phyloP scores from a whole-genome alignment of 2,797 vertebrate species.

The Podarcis lilfordi region DNA sequence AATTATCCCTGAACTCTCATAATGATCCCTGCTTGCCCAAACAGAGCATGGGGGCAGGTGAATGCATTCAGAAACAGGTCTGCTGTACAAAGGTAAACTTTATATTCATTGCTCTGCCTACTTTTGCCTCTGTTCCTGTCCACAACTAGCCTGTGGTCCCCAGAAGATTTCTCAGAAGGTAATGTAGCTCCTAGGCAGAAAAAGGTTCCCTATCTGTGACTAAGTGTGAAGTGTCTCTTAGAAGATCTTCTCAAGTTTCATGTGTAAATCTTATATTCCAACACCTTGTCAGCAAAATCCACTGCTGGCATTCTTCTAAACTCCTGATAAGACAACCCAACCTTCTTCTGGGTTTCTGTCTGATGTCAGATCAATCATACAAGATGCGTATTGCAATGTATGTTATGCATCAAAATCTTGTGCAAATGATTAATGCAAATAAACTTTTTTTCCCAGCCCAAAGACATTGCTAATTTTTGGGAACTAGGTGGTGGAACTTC shows the following conservation, averaged over 20 bases:
- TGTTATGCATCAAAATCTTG: background rate
- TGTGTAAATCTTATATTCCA: background rate
- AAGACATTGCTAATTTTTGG: constrained; percentile 95
- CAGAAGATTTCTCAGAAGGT: too few relatives aligned
- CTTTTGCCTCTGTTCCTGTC: too few relatives aligned
- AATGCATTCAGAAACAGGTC: too few relatives aligned
- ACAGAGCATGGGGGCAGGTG: too few relatives aligned
- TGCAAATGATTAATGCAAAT: constrained; percentile 12
- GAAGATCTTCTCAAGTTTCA: background rate
- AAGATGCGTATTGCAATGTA: background rate
- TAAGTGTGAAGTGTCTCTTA: background rate
- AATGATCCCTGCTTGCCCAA: too few relatives aligned
- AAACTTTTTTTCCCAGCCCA: constrained; percentile 84
- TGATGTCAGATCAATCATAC: background rate
- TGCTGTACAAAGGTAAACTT: too few relatives aligned
- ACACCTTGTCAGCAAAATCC: background rate
- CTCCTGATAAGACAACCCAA: background rate
- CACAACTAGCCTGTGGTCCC: too few relatives aligned
- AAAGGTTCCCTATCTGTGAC: background rate
- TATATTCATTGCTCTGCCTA: too few relatives aligned
- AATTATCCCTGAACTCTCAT: too few relatives aligned
- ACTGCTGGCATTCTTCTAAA: background rate
- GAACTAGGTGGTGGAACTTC: constrained; percentile 95
- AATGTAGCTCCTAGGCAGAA: too few relatives aligned
- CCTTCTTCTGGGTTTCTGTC: background rate